Evolutionary conservation across 2,888 invertebrate species (phyloP).

Genomic region (Notodonta ziczac): DNA sequence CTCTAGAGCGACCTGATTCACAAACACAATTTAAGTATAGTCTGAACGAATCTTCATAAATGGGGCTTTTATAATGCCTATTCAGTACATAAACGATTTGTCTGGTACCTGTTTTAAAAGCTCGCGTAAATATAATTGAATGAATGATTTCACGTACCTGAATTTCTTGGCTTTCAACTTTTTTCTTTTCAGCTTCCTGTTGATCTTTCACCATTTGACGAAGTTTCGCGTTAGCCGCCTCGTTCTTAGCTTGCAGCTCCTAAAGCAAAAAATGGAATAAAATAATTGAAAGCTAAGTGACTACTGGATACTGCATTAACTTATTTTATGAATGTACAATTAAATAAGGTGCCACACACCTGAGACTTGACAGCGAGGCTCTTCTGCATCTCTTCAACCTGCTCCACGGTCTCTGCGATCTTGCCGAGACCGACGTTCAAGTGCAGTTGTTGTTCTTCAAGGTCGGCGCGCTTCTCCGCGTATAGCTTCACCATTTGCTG

Average conservation of each 20-base stretch:
- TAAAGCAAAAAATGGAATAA: slow-evolving; percentile 38
- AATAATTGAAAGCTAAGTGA: too few species aligned
- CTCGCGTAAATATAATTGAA: neutral
- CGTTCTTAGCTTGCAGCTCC: slow-evolving; percentile 98
- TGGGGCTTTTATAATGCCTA: too few species aligned
- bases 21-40: slow-evolving; percentile 1
- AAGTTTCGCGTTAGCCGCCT: slow-evolving; percentile 99
- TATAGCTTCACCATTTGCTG: slow-evolving; percentile 99
- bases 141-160: slow-evolving; percentile 78
- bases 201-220: slow-evolving; percentile 99
- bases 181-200: slow-evolving; percentile 99
- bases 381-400: slow-evolving; percentile 99
- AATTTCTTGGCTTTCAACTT: slow-evolving; percentile 98
- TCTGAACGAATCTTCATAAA: neutral
- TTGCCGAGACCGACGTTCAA: slow-evolving; percentile 99
- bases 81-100: too few species aligned
- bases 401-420: slow-evolving; percentile 99
- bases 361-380: slow-evolving; percentile 98
- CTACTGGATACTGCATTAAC: too few species aligned
- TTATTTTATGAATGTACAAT: too few species aligned
- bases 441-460: slow-evolving; percentile 99
- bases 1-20: slow-evolving; percentile 85
- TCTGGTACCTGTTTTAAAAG: too few species aligned
- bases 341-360: slow-evolving; percentile 58
- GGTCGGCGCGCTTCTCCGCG: slow-evolving; percentile 98